These are phyloP conservation scores for Hyperoplus immaculatus DNA, from an alignment of 2,797 vertebrate species.

Conservation along the genomic window DNA sequence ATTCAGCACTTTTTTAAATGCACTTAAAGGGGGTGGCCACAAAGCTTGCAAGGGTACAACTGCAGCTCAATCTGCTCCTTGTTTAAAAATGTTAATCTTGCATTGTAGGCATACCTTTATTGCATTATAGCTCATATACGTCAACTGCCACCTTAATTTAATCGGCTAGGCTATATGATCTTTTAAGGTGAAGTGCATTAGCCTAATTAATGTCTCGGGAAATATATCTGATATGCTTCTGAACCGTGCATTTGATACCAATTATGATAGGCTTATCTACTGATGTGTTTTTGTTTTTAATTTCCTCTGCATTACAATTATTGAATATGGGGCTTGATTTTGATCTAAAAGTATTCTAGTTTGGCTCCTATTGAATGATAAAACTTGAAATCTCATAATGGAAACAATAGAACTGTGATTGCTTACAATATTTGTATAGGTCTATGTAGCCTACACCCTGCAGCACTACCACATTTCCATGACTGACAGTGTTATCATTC, in stretches of 20 bases:
- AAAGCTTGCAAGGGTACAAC: background rate
- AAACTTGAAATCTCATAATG: background rate
- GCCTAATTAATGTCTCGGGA: background rate
- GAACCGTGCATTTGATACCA: background rate
- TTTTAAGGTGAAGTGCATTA: background rate
- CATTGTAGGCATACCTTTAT: background rate
- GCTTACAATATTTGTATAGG: background rate
- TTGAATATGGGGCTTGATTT: background rate
- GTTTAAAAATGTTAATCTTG: background rate
- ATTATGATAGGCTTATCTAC: background rate
- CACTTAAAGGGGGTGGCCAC: constrained; percentile 4
- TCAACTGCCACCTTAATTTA: background rate
- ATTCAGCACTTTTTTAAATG: constrained; percentile 10
- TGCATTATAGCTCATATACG: background rate
- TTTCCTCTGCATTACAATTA: background rate
- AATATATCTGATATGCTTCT: background rate
- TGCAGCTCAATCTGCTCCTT: background rate
- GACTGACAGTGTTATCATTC: background rate
- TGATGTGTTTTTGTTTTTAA: background rate
- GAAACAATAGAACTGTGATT: background rate
- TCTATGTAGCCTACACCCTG: background rate
- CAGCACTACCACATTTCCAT: background rate
- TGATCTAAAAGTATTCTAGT: background rate
- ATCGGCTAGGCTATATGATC: background rate
- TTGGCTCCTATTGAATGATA: background rate